Evolutionary conservation across 2,888 invertebrate species (phyloP).

Genomic region (Thelaira solivaga): DNA sequence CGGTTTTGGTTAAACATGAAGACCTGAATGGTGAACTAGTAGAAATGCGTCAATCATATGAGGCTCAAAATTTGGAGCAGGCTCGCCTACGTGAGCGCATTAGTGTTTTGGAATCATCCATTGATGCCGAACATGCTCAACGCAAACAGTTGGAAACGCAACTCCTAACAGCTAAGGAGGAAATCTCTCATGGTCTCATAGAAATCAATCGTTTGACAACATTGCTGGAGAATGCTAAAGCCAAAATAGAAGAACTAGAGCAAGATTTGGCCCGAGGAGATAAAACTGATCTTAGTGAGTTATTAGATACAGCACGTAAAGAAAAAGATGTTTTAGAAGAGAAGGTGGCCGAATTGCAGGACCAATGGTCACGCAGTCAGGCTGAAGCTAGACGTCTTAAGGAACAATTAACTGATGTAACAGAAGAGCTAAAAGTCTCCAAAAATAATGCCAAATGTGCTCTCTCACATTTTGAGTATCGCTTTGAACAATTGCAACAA

Average conservation of each 20-base stretch:
- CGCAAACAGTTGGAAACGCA: conserved; percentile 86
- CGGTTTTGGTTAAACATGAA: conserved; percentile 85
- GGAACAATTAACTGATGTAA: conserved; percentile 82
- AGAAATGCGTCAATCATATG: conserved; percentile 81
- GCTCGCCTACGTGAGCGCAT: conserved; percentile 84
- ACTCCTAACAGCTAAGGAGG: conserved; percentile 84
- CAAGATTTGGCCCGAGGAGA: conserved; percentile 83
- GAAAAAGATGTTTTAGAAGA: conserved; percentile 87
- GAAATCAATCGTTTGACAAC: conserved; percentile 88
- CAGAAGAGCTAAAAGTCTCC: conserved; percentile 86
- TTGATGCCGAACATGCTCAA: conserved; percentile 86
- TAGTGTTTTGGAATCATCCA: conserved; percentile 83
- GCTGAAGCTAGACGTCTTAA: conserved; percentile 83
- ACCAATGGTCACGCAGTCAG: conserved; percentile 83
- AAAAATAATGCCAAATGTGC: conserved; percentile 93
- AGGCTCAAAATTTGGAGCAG: conserved; percentile 81
- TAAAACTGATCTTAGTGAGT: conserved; percentile 84
- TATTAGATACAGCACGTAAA: conserved; percentile 82
- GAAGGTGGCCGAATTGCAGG: conserved; percentile 82
- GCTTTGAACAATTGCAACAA: conserved; percentile 84
- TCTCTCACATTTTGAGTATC: conserved; percentile 89
- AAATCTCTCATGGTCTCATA: conserved; percentile 85
- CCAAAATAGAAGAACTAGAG: conserved; percentile 87
- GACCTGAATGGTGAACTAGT: conserved; percentile 86
- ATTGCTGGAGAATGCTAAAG: conserved; percentile 88